Base-by-base conservation (phyloP, 2,797 vertebrate species). In the Rhinophrynus dorsalis region DNA sequence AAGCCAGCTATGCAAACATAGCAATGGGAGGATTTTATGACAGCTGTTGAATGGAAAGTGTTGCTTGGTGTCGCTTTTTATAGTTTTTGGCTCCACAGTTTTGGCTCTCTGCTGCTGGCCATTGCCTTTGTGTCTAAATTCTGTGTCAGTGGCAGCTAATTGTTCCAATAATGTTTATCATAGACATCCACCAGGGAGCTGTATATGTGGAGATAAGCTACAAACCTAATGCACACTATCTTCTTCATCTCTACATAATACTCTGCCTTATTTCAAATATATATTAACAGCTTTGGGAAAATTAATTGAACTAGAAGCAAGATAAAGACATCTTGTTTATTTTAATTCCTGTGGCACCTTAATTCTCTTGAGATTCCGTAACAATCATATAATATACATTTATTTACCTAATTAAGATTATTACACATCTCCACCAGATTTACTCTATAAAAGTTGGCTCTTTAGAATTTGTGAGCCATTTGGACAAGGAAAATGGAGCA, bases 101-200 rank as follows among this genome's bases (percentile, higher is more conserved):
- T 89, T 91, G 89, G 89, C 89, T 88, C 70, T 0, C 78, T 80
- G 80, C 76, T 89, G 78, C 80, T 87, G 82, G 82, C 82, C 87
- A 82, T 79, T 74, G 81, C 83, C 82, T 86, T 89, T 90, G 85
- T 90, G 85, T 84, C 84, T 88, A 84, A 82, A 86, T 88, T 88
- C 85, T 88, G 75, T 91, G 89, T 90, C 86, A 90, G 86, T 83
- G 78, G 82, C 80, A 86, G 86, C 89, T 91, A 91, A 92, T 92
- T 91, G 88, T 90, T 90, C 88, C 85, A 91, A 88, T 90, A 91
- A 90, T 90, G 89, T 91, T 92, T 92, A 91, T 91, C 89, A 86
- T 89, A 83, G 80, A 78, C 86, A 90, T 89, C 85, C 90, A 91
- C 88, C 77, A 87, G 89, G 90, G 90, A 91, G 87, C 90, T 92